Evolutionary conservation across 1,140 invertebrate species (phyloP), one percentile per base, ranked within the genome.

Genomic region (Tetramorium alpestre): DNA sequence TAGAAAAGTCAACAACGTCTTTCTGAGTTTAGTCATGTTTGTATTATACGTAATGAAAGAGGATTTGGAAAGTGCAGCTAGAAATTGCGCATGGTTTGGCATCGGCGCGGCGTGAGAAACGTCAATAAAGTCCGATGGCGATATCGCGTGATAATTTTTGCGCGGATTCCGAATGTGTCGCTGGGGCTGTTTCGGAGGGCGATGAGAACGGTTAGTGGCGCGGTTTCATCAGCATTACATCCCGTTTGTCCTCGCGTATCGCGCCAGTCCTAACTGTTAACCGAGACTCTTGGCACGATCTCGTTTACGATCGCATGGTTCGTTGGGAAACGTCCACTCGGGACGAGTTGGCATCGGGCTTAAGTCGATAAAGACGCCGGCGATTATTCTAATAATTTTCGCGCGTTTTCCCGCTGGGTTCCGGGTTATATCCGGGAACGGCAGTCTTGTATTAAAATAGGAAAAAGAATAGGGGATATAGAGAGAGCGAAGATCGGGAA

Each of bases 321-420:
- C 87, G 89, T 90, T 90, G 80, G 75, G 58, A 65, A 67, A 56
- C 28, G 70, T 64, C 60, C 82, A 67, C 81, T 47, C 49, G 33
- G 85, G 69, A 54, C 65, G 65, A 75, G 38, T 90, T 91, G 90
- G 90, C 87, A 88, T 90, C 25, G 84, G 25, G 62, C 60, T 90
- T 90, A 84, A 88, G 81, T 87, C 89, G 89, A 90, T 90, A 90
- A 91, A 90, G 87, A 85, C 82, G 77, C 87, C 89, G 72, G 72
- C 67, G 89, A 91, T 91, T 88, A 88, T 90, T 88, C 65, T 73
- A 90, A 90, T 90, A 88, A 90, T 84, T 90, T 90, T 90, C 87
- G 33, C 76, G 56, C 70, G 86, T 64, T 44, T 76, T 18, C 54
- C 28, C 33, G 47, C 25, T 18, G 70, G 38, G 33, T 11, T 11